Conservation (phyloP, 2,797 vertebrate species). For the Macroramphosus scolopax region DNA sequence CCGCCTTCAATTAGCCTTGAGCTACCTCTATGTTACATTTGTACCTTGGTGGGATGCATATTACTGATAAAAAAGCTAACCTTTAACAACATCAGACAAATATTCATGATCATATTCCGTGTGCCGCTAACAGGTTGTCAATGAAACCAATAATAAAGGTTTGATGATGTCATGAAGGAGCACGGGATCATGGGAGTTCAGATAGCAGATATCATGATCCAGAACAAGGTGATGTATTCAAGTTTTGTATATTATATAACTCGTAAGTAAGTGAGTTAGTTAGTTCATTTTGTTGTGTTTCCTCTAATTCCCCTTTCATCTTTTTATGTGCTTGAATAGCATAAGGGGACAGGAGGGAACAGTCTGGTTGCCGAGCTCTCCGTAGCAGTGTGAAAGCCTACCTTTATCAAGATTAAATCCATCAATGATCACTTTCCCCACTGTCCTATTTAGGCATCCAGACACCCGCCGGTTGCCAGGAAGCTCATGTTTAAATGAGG, state of each 20-base stretch:
- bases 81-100: too few species aligned
- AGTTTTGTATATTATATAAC: too few species aligned
- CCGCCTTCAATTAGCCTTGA: neutral
- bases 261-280: too few species aligned
- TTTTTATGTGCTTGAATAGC: constrained; percentile 61
- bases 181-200: too few species aligned
- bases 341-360: constrained; percentile 33
- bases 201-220: too few species aligned
- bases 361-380: constrained; percentile 41
- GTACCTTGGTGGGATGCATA: neutral
- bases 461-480: constrained; percentile 66
- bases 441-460: constrained; percentile 70
- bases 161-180: too few species aligned
- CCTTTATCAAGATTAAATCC: constrained; percentile 71
- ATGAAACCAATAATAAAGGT: too few species aligned
- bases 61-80: too few species aligned
- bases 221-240: too few species aligned
- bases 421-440: constrained; percentile 66
- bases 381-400: constrained; percentile 59
- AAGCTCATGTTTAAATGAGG: constrained; percentile 77
- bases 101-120: too few species aligned
- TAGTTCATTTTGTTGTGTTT: constrained; percentile 49
- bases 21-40: constrained; percentile 1
- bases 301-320: constrained; percentile 44
- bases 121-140: too few species aligned